Evolutionary conservation across 2,888 invertebrate genomes (phyloP), one percentile per base, ranked within the genome.

Genomic region (Thalpophila matura): DNA sequence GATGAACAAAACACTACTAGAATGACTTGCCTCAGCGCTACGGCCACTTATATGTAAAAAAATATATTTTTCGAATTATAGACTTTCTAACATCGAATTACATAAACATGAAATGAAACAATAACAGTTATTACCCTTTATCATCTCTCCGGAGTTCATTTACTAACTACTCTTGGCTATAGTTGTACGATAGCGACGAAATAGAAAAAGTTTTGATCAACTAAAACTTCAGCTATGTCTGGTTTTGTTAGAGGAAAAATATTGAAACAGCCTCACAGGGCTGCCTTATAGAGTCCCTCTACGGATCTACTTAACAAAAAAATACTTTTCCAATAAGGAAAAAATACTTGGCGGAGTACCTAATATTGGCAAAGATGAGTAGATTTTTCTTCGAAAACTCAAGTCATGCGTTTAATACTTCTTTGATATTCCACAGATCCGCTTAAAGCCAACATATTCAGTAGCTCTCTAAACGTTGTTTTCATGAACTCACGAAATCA

Each of bases 201-300:
- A 69, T 54, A 69, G 73, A 65, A 72, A 69, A 69, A 72, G 57
- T 72, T 69, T 72, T 45, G 73, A 72, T 58, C 37, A 72, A 49
- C 47, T 53, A 49, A 72, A 72, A 47, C 45, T 65, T 65, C 50
- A 38, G 45, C 16, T 47, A 27, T 4, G 24, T 69, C 47, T 65
- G 56, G 33, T 53, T 72, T 65, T 57, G 53, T 65, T 45, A 31
- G 35, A 14, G 37, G 27, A 22, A 69, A 57, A 53, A 69, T 53
- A 69, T 53, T 57, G 65, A 64, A 53, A 72, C 38, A 58, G 18
- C 47, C 42, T 38, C 16, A 38, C 43, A 31, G 27, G 20, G 14
- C 5, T 35, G 16, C 9, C 46, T 18, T 12, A n/a, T n/a, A 18
- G 33, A 47, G 14, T 29, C 24, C 20, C 31, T 38, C 43, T 38